A percentile compares a stretch with the other conserved stretches of the same genome.
Conservation (phyloP, 2,797 vertebrate species). For the Pseudomugil tenellus region DNA sequence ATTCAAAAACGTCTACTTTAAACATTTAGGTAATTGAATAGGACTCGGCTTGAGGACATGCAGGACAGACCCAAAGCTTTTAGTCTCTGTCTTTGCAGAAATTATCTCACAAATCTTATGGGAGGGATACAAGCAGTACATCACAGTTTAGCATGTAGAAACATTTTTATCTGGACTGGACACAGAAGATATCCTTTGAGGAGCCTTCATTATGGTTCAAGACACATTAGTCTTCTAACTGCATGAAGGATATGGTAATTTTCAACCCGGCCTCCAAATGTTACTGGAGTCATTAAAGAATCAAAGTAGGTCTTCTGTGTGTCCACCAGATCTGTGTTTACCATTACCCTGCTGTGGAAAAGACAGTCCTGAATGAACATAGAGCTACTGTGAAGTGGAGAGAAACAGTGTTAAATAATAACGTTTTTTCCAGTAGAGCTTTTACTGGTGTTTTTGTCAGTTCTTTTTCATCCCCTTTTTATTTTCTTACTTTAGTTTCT, state of each 20-base stretch:
- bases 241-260: neutral
- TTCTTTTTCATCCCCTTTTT: neutral
- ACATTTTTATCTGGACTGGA: neutral
- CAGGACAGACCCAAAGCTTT: neutral
- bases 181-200: neutral
- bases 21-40: neutral
- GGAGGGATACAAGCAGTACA: neutral
- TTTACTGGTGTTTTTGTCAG: neutral
- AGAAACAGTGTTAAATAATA: neutral
- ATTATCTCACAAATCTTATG: neutral
- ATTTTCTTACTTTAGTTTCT: neutral
- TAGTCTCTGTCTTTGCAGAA: neutral
- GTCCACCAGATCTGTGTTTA: too few species aligned
- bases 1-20: neutral
- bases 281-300: neutral
- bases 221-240: neutral
- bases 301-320: neutral
- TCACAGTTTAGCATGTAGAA: neutral
- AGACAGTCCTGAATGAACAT: neutral
- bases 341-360: neutral
- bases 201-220: neutral
- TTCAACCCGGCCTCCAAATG: neutral
- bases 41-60: neutral
- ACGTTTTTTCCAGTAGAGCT: neutral
- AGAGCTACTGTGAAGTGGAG: neutral